Percentiles rank a stretch among this genome's conserved stretches.
phyloP scores from a whole-genome alignment of 2,888 invertebrate genomes.

The Callimorpha dominula region DNA sequence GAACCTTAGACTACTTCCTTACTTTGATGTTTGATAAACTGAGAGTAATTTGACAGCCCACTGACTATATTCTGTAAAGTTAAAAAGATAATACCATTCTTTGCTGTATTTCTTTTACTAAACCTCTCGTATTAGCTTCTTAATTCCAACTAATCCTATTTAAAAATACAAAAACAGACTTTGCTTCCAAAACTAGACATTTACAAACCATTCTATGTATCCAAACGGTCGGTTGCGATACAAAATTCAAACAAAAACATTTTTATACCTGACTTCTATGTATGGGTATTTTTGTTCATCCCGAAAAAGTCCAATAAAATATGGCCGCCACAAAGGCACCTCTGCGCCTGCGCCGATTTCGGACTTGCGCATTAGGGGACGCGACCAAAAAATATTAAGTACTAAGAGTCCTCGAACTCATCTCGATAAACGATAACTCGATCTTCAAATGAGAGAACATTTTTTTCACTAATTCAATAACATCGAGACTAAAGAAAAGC shows the following conservation, averaged over 20 bases:
- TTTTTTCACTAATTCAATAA: background rate
- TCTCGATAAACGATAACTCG: background rate
- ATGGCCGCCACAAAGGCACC: constrained; percentile 84
- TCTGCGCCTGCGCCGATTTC: constrained; percentile 75
- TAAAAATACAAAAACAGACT: constrained; percentile 28
- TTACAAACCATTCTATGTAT: constrained; percentile 40
- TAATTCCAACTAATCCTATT: constrained; percentile 39
- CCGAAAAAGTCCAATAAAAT: constrained; percentile 77
- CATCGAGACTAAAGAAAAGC: background rate
- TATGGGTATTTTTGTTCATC: constrained; percentile 79
- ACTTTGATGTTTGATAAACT: too few species aligned
- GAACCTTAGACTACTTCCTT: background rate
- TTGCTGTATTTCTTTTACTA: background rate
- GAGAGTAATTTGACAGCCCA: too few species aligned
- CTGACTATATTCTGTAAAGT: background rate
- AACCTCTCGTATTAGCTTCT: background rate
- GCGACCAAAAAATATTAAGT: constrained; percentile 17
- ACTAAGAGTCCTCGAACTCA: constrained; percentile 41
- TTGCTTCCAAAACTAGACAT: constrained; percentile 30
- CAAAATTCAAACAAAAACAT: constrained; percentile 62
- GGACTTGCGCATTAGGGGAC: constrained; percentile 77
- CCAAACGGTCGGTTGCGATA: constrained; percentile 58
- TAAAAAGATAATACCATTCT: background rate
- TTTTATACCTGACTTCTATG: constrained; percentile 84
- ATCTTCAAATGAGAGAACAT: background rate